A percentile compares a stretch with the other conserved stretches of the same genome.
These are phyloP conservation scores for Eupithecia dodoneata DNA, from an alignment of 2,888 invertebrate genomes.

Conservation along the genomic window DNA sequence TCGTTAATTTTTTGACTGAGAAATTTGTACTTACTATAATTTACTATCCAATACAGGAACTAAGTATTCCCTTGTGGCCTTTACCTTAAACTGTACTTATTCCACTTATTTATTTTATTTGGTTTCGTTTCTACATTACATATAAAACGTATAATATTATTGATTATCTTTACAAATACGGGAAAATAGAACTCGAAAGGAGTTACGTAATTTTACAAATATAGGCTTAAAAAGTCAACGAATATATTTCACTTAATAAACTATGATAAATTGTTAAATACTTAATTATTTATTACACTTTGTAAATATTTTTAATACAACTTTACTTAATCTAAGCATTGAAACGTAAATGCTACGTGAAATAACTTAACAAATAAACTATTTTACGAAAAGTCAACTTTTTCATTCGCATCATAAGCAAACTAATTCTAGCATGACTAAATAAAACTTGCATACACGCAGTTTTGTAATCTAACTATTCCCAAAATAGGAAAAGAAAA, in stretches of 20 bases:
- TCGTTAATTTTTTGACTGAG: not conserved
- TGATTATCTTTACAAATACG: no score
- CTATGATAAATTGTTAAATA: not conserved
- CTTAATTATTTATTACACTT: conserved; percentile 5
- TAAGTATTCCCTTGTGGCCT: not conserved
- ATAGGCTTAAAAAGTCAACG: not conserved
- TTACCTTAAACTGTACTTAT: not conserved
- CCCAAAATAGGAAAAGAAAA: no score
- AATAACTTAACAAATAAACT: not conserved
- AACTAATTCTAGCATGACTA: not conserved
- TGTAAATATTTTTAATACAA: conserved; percentile 1
- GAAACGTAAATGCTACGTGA: not conserved
- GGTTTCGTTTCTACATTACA: no score
- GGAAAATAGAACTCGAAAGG: not conserved
- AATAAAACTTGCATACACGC: not conserved
- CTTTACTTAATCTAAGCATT: not conserved
- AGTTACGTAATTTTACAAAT: not conserved
- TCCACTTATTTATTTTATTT: no score
- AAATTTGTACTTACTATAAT: conserved; percentile 2
- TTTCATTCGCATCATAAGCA: not conserved
- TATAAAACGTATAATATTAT: no score
- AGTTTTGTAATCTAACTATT: not conserved
- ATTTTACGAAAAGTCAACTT: not conserved
- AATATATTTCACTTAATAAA: not conserved
- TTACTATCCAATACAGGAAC: not conserved